A percentile compares a stretch with the other conserved stretches of the same genome.
Evolutionary conservation across 2,113 vertebrate species (phyloP).

Genomic region (Pollachius pollachius): DNA sequence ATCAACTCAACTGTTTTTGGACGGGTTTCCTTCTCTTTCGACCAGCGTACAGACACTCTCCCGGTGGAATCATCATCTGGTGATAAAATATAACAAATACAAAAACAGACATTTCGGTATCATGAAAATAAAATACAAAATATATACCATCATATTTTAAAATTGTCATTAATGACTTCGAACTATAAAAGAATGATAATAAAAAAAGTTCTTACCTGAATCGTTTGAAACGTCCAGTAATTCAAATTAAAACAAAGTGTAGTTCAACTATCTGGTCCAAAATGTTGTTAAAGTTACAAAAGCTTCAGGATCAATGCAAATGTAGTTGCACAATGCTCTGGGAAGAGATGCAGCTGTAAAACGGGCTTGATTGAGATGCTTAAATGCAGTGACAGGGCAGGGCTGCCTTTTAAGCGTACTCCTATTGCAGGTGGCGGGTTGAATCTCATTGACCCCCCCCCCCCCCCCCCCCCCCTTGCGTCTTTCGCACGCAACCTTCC

Average conservation of each 20-base stretch:
- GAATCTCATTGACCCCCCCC: neutral
- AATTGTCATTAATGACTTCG: neutral
- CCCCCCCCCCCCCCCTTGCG: neutral
- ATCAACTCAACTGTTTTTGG: conserved; percentile 81
- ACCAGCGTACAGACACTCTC: conserved; percentile 84
- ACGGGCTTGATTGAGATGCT: too few relatives aligned
- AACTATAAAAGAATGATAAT: neutral
- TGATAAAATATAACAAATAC: too few relatives aligned
- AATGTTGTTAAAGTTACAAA: too few relatives aligned
- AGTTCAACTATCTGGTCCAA: too few relatives aligned
- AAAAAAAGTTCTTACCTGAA: neutral
- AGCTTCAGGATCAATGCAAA: too few relatives aligned
- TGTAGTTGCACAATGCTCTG: too few relatives aligned
- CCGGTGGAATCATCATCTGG: conserved; percentile 78
- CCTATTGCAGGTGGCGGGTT: neutral
- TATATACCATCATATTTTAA: neutral
- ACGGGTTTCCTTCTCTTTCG: conserved; percentile 83
- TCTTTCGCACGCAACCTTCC: neutral
- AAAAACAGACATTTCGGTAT: too few relatives aligned
- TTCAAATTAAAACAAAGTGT: too few relatives aligned
- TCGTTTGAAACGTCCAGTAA: too few relatives aligned
- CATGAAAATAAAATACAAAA: neutral
- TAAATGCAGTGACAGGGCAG: too few relatives aligned
- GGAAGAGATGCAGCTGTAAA: too few relatives aligned
- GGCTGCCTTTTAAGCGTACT: neutral